Base-by-base conservation (phyloP, 2,888 invertebrate genomes). In the Acrobasis consociella region DNA sequence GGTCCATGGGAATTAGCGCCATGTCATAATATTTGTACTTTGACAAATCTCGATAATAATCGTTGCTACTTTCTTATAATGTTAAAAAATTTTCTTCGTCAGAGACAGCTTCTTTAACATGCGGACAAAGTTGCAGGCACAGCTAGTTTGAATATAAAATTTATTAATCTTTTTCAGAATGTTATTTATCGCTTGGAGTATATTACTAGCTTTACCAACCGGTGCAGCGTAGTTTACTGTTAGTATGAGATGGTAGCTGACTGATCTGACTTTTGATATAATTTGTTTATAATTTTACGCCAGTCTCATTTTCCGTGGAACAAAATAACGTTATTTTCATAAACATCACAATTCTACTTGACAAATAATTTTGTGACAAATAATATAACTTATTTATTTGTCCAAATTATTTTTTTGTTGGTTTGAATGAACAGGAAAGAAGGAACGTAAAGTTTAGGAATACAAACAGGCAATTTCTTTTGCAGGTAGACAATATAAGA, bases 211-310 rank as follows among this genome's bases (percentile, higher is more conserved):
- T 52, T 52, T 16, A 52, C 13, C 22, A 52, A 46, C 46, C 46
- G 46, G 52, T 22, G 52, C 22, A 9, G 11, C 52, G 22, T 52
- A 17, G 52, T 11, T 22, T 17, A 52, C 52, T 52, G 52, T 52
- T 52, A 52, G 52, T 9, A 52, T 11, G 11, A 17, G 52, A 52
- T 52, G 52, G 52, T 52, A 52, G 52, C 52, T 52, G 52, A 17
- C 13, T 52, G 46, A 46, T 46, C 46, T 46, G 46, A 46, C 46
- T 46, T 46, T 46, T 46, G 46, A 46, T 46, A 46, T 46, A 46
- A 46, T 46, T 46, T 46, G 46, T 46, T 46, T 46, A 46, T 46
- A 46, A 46, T 46, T 46, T 46, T 46, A 46, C 46, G 46, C 46
- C 46, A 46, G 46, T 46, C 46, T 46, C 46, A 11, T 46, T 46